Base-by-base conservation (phyloP, 2,888 invertebrate genomes). In the Axea sp. region DNA sequence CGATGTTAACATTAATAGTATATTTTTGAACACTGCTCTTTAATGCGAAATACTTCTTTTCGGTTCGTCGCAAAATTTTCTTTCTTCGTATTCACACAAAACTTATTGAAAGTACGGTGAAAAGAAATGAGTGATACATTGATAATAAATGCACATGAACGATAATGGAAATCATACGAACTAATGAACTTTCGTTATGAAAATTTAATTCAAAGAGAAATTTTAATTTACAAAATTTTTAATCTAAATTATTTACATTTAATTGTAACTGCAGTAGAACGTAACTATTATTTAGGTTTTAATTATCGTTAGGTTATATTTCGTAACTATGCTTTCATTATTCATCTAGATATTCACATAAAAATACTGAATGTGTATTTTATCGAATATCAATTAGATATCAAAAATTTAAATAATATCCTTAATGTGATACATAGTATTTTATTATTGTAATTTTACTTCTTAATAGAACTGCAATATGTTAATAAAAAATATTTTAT, bases 101-200 rank as follows among this genome's bases (percentile, higher is more conserved):
- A 28, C 9, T 28, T 28, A 24, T 41, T 41, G 28, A 15, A 28
- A 15, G 28, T 2, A 0, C 6, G 6, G 5, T 19, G 37, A 11
- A 31, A 31, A 7, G 33, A 51, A 51, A 26, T 0, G 3, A 24
- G 9, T 6, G 24, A 51, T 30, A 12, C 12, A 22, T 7, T 31
- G 11, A 31, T 19, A 47, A 31, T 31, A 47, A 31, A 19, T 9
- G 9, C 37, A 19, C 19, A 2, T 6, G 19, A 5, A 19, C 9
- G 35, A 14, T 17, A 53, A 28, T 37, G 3, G 15, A 53, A 15
- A 37, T 53, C 15, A 30, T n/a, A 12, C n/a, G 14, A 12, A 39
- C 39, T 55, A 39, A 55, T 39, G 55, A 39, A 55, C 55, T 11
- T 39, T 19, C 9, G 17, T 55, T 55, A 55, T 39, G 39, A 55